These are phyloP conservation scores for Ceramica pisi DNA, from an alignment of 2,888 invertebrate species.

Conservation along the genomic window DNA sequence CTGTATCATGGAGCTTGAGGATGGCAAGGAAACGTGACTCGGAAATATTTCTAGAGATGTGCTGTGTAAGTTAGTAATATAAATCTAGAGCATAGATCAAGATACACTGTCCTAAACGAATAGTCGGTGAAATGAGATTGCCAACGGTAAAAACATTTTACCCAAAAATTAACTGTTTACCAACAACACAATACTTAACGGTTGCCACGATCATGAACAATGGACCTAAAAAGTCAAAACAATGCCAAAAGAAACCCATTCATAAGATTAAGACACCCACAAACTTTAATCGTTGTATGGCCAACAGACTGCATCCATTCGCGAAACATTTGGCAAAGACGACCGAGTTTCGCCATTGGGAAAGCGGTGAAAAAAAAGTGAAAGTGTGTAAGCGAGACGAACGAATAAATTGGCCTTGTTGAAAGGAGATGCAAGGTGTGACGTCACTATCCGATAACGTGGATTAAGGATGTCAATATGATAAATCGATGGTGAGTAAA, in stretches of 20 bases:
- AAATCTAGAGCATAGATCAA: conserved; percentile 21
- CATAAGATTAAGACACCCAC: conserved; percentile 62
- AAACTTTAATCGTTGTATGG: conserved; percentile 64
- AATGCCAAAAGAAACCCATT: conserved; percentile 70
- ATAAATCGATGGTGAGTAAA: conserved; percentile 45
- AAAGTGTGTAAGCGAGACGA: conserved; percentile 82
- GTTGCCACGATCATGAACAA: conserved; percentile 61
- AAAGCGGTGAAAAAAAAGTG: conserved; percentile 88
- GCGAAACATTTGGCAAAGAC: conserved; percentile 84
- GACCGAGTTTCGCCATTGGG: conserved; percentile 85
- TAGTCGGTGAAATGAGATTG: conserved; percentile 13
- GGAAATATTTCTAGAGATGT: conserved; percentile 12
- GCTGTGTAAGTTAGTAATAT: background rate
- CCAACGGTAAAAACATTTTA: conserved; percentile 33
- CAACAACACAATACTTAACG: conserved; percentile 53
- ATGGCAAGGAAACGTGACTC: conserved; percentile 15
- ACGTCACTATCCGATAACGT: conserved; percentile 71
- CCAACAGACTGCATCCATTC: conserved; percentile 66
- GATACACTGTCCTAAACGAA: conserved; percentile 13
- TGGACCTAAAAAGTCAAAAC: conserved; percentile 66
- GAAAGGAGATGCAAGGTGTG: conserved; percentile 72
- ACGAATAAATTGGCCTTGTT: conserved; percentile 54
- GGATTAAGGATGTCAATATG: conserved; percentile 63
- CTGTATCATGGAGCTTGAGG: background rate
- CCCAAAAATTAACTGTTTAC: conserved; percentile 55